Percentiles rank a stretch among this genome's conserved stretches.
These are phyloP conservation scores for Pimpla rufipes DNA, from an alignment of 2,888 invertebrate genomes.

Conservation along the genomic window DNA sequence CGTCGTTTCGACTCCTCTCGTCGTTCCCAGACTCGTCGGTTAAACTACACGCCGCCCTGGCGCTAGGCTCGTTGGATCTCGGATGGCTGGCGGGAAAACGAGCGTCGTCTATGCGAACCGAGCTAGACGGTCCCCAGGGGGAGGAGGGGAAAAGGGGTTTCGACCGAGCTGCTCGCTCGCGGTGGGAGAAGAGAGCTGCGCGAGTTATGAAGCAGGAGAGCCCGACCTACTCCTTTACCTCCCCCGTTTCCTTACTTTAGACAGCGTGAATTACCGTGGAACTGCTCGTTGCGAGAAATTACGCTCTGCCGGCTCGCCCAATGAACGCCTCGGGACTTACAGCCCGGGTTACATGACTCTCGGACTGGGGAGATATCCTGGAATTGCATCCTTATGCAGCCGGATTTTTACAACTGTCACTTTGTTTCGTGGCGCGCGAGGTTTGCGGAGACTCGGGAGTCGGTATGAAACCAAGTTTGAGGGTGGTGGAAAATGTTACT, in stretches of 20 bases:
- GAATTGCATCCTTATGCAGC: not conserved
- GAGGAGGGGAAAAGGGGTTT: slow-evolving; percentile 1
- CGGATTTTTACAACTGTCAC: not conserved
- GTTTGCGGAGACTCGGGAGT: too few species aligned
- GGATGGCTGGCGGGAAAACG: slow-evolving; percentile 46
- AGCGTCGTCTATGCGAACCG: slow-evolving; percentile 41
- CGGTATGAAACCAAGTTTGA: too few species aligned
- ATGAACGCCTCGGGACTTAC: slow-evolving; percentile 27
- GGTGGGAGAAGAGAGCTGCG: slow-evolving; percentile 24
- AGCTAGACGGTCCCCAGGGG: slow-evolving; percentile 42
- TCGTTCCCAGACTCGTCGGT: slow-evolving; percentile 43
- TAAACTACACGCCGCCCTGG: slow-evolving; percentile 7
- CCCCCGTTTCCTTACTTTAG: slow-evolving; percentile 39
- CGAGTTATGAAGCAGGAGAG: slow-evolving; percentile 55
- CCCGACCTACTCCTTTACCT: slow-evolving; percentile 11
- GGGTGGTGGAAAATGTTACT: too few species aligned
- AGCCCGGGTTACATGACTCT: slow-evolving; percentile 12
- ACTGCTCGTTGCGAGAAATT: slow-evolving; percentile 43
- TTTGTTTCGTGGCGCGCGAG: not conserved
- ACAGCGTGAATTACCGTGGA: slow-evolving; percentile 50
- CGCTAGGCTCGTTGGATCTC: slow-evolving; percentile 48
- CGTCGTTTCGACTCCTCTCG: slow-evolving; percentile 60
- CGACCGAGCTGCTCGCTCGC: slow-evolving; percentile 34
- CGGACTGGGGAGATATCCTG: not conserved
- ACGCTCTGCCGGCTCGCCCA: slow-evolving; percentile 22